Percentiles rank a stretch among this genome's conserved stretches.
Evolutionary conservation across 2,797 vertebrate genomes (phyloP).

Genomic region (Rousettus madagascariensis): DNA sequence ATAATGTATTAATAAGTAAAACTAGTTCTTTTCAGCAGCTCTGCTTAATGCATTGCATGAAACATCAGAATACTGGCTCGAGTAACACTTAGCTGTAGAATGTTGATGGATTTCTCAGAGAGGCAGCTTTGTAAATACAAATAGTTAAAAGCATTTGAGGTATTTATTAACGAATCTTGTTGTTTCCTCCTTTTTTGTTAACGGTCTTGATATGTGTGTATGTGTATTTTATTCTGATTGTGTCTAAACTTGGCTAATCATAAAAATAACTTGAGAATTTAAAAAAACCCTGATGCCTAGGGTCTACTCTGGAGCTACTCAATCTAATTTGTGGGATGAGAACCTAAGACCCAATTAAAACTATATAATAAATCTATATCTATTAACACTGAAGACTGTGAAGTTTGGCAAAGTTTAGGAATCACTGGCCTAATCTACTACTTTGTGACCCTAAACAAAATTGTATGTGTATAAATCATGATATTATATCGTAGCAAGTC

Average conservation of each 20-base stretch:
- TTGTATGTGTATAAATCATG: not conserved
- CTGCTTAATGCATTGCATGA: not conserved
- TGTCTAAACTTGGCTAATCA: not conserved
- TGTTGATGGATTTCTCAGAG: not conserved
- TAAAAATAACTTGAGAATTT: not conserved
- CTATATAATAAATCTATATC: not conserved
- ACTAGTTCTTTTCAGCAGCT: constrained; percentile 13
- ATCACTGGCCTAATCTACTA: not conserved
- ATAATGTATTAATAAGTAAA: not conserved
- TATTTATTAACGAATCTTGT: not conserved
- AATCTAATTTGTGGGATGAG: not conserved
- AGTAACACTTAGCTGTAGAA: not conserved
- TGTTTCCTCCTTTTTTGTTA: not conserved
- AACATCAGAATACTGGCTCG: not conserved
- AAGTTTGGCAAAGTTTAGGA: not conserved
- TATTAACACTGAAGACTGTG: not conserved
- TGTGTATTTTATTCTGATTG: not conserved
- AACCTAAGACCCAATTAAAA: not conserved
- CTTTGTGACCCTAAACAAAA: not conserved
- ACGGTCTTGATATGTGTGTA: not conserved
- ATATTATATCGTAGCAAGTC: not conserved
- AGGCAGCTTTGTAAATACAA: not conserved
- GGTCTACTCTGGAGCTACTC: not conserved
- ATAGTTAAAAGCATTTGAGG: not conserved
- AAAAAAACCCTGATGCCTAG: not conserved